Percentiles rank a stretch among this genome's conserved stretches.
phyloP scores from a whole-genome alignment of 2,888 invertebrate genomes.

The Papilio protenor region DNA sequence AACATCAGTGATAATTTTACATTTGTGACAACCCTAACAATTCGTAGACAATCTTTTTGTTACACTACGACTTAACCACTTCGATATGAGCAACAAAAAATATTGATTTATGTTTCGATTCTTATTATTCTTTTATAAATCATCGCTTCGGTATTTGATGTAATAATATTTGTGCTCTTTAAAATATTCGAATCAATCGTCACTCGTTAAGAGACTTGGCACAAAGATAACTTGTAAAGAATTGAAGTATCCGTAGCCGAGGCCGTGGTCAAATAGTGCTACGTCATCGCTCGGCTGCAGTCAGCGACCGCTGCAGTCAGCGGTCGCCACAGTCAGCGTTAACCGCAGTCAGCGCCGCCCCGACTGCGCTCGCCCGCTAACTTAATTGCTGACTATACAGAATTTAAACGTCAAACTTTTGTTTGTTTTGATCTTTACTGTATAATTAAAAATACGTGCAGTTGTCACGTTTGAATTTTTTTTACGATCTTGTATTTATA shows the following conservation, averaged over 20 bases:
- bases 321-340: background rate
- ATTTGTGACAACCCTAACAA: background rate
- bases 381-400: conserved; percentile 45
- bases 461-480: conserved; percentile 21
- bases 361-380: conserved; percentile 49
- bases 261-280: conserved; percentile 79
- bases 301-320: background rate
- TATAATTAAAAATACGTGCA: conserved; percentile 27
- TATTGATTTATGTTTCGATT: conserved; percentile 22
- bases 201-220: conserved; percentile 74
- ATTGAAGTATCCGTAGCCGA: conserved; percentile 79
- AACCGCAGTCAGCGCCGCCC: conserved; percentile 52
- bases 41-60: background rate
- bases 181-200: conserved; percentile 75
- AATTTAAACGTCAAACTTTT: conserved; percentile 41
- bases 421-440: conserved; percentile 31
- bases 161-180: conserved; percentile 65
- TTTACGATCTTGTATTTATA: conserved; percentile 11
- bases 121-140: conserved; percentile 10
- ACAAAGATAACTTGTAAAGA: conserved; percentile 76
- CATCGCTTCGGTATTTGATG: conserved; percentile 54
- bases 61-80: background rate
- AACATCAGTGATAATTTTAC: background rate
- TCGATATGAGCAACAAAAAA: conserved; percentile 17
- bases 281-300: conserved; percentile 68